phyloP scores from a whole-genome alignment of 1,140 invertebrate species.

The Caenorhabditis elegans region WBcel235 BX284603.4:2315001-2315500 shows the following conservation, averaged over 20 bases:
- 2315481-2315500: too few species aligned
- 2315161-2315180: conserved; percentile 2
- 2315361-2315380: too few species aligned
- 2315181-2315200: background rate
- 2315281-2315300: background rate
- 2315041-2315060: conserved; percentile 77
- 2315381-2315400: too few species aligned
- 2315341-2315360: conserved; percentile 63
- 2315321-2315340: background rate
- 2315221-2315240: conserved; percentile 34
- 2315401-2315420: too few species aligned
- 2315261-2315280: background rate
- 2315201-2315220: background rate
- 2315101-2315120: conserved; percentile 76
- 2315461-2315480: too few species aligned
- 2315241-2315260: conserved; percentile 31
- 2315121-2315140: conserved; percentile 69
- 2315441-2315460: too few species aligned
- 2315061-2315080: conserved; percentile 72
- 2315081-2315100: background rate
- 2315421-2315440: too few species aligned
- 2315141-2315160: conserved; percentile 21
- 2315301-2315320: conserved; percentile 21
- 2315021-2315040: conserved; percentile 73
- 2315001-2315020: conserved; percentile 55